Evolutionary conservation across 2,797 vertebrate species (phyloP).

Genomic region (Lithobates sylvaticus): DNA sequence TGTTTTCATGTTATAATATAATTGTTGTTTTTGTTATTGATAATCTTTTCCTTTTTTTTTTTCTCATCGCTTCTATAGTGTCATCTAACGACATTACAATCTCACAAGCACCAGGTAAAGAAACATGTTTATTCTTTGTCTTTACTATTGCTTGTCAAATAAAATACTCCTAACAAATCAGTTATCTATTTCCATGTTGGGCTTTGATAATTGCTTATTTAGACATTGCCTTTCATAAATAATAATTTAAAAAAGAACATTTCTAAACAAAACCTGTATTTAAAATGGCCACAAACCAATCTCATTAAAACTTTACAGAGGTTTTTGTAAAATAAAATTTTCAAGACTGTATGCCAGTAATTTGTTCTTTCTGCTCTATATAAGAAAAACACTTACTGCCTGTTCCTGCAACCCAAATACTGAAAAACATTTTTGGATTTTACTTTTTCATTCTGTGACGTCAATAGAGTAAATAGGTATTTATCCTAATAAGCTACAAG

Average conservation of each 20-base stretch:
- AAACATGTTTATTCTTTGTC: not conserved
- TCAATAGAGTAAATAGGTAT: not conserved
- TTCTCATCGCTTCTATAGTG: not conserved
- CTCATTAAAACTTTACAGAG: no score
- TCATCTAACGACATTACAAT: not conserved
- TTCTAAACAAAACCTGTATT: no score
- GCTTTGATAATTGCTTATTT: no score
- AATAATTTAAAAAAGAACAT: no score
- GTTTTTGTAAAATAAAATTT: not conserved
- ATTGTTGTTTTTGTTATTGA: not conserved
- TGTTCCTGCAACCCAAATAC: not conserved
- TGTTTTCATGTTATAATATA: not conserved
- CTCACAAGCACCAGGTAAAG: not conserved
- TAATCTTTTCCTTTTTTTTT: not conserved
- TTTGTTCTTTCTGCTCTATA: not conserved
- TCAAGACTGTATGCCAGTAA: not conserved
- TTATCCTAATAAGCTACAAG: not conserved
- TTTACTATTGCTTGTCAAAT: not conserved
- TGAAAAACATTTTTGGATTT: not conserved
- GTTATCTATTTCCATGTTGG: no score
- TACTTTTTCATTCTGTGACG: not conserved
- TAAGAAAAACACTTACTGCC: not conserved
- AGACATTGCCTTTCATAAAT: no score
- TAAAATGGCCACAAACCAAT: no score
- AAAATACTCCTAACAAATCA: not conserved